Evolutionary conservation across 1,140 invertebrate species (phyloP).

Genomic region (Lordiphosa stackelbergi): DNA sequence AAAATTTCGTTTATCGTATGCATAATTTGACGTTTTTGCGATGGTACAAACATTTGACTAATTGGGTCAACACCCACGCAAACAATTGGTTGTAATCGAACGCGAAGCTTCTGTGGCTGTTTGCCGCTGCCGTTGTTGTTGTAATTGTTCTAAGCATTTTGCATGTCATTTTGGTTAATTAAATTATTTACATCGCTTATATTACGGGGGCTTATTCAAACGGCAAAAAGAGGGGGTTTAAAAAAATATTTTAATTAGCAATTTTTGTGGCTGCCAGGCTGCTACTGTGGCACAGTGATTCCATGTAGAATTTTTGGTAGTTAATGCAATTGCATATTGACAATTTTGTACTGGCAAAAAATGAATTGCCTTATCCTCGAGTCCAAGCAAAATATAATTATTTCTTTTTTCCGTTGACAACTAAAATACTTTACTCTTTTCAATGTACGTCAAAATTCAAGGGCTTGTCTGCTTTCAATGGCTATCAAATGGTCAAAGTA

Average conservation of each 20-base stretch:
- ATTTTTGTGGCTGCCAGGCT: conserved; percentile 34
- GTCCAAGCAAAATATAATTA: no score
- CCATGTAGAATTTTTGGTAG: no score
- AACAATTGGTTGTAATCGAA: conserved; percentile 15
- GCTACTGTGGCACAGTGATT: no score
- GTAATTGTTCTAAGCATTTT: conserved; percentile 38
- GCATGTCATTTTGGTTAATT: conserved; percentile 64
- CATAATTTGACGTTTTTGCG: conserved; percentile 25
- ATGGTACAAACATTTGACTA: conserved; percentile 44
- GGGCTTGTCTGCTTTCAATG: no score
- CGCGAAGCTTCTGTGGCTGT: conserved; percentile 11
- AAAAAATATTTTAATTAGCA: conserved; percentile 64
- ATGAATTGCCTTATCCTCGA: no score
- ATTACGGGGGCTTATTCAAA: conserved; percentile 23
- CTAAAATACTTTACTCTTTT: no score
- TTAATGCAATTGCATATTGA: no score
- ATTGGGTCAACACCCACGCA: conserved; percentile 52
- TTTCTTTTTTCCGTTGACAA: no score
- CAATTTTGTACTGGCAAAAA: no score
- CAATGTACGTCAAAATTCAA: no score
- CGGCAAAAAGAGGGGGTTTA: conserved; percentile 6
- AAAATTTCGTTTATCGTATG: conserved; percentile 6
- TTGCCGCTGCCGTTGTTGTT: conserved; percentile 4
- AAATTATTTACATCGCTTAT: conserved; percentile 57
- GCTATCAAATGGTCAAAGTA: no score